Evolutionary conservation across 2,888 invertebrate genomes (phyloP).

Genomic region (Epirrhoe alternata): DNA sequence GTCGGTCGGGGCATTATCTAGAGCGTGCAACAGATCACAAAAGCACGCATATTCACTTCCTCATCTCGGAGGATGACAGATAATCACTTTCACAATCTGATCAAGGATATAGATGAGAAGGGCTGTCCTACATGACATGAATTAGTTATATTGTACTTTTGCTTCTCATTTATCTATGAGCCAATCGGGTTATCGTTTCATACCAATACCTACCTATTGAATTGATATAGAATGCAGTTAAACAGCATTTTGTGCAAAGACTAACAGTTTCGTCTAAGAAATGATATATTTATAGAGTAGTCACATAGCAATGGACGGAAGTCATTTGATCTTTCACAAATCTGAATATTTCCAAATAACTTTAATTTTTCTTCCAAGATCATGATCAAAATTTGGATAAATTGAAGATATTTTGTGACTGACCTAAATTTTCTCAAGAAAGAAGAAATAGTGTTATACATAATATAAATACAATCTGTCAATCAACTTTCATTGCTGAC

Average conservation of each 20-base stretch:
- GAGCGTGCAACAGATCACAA: slow-evolving; percentile 62
- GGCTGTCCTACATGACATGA: slow-evolving; percentile 59
- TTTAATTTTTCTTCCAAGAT: no score
- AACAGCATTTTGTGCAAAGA: not conserved
- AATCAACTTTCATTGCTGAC: no score
- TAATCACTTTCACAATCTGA: slow-evolving; percentile 71
- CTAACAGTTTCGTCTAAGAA: not conserved
- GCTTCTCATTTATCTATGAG: not conserved
- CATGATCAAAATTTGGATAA: no score
- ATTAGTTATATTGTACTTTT: slow-evolving; percentile 53
- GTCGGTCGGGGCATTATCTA: slow-evolving; percentile 50
- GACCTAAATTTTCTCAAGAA: no score
- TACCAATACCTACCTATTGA: no score
- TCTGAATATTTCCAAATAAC: not conserved
- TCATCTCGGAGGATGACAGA: slow-evolving; percentile 69
- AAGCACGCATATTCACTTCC: slow-evolving; percentile 63
- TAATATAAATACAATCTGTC: no score
- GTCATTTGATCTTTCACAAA: not conserved
- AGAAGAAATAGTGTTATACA: no score
- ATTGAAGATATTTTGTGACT: no score
- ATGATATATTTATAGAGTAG: not conserved
- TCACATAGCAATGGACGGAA: not conserved
- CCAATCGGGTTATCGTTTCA: not conserved
- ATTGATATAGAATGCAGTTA: not conserved
- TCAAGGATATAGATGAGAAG: slow-evolving; percentile 67